Evolutionary conservation across 2,797 vertebrate species (phyloP), one percentile per base, ranked within the genome.

Genomic region (Danio tinwini): DNA sequence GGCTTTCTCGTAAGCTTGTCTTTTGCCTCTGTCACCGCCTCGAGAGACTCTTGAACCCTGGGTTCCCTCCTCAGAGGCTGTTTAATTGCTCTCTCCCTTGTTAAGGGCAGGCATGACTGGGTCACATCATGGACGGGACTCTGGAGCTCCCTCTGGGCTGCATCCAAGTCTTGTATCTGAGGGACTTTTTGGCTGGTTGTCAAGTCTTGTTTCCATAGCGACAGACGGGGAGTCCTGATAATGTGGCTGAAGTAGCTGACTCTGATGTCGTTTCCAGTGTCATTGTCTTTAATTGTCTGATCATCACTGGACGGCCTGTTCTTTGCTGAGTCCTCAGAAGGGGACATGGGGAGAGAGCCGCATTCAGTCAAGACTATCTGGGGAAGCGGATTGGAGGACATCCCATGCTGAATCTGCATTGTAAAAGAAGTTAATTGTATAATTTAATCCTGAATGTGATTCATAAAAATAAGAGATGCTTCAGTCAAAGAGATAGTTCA

Each of bases 341-440:
- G 87, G 62, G 92, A 84, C 0, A 90, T 83, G 0, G 91, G 90
- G 49, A 88, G 89, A 1, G 95, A 90, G 71, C 86, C 86, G 77
- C 94, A 95, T 80, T 93, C 91, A 42, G 95, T 96, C 91, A 96
- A 89, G 86, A 96, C 86, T 86, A 96, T 96, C 91, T 88, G 91
- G 7, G 96, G 95, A 81, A 92, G 82, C 14, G 88, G 79, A 91
- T 76, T 76, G 61, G 78, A 42, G 62, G 88, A 87, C 50, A 84
- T 78, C 80, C 79, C 72, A 7, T 40, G 59, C 81, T 89, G 90
- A 84, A 72, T 90, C 92, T 94, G 92, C 49, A 86, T 90, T 49
- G 90, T 78, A 84, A 88, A 68, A 89, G 86, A 39, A 11, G 16
- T 17, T 14, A 37, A 52, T 61, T 29, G 56, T 5, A 59, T 40